Conservation (phyloP, 1,140 invertebrate genomes). For the Papilio glaucus region DNA sequence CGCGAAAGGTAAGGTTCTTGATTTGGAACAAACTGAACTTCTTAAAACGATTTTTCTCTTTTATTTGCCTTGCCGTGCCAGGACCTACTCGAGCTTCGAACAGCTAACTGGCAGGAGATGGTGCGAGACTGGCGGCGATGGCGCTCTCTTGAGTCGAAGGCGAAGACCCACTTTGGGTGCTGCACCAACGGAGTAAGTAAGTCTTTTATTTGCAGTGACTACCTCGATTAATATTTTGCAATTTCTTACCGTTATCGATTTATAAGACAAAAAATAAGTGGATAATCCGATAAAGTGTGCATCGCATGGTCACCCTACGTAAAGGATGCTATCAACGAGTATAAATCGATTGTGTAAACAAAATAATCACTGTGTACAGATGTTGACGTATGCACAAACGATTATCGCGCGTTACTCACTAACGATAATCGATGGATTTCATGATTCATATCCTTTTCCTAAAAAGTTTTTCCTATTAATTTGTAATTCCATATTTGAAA, state of each 20-base stretch:
- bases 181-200: no score
- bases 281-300: neutral
- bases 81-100: no score
- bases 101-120: no score
- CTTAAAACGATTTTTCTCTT: no score
- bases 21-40: no score
- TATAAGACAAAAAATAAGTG: neutral
- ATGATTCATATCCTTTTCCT: conserved; percentile 23
- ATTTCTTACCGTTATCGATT: neutral
- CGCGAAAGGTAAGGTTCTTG: no score
- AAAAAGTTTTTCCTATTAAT: neutral
- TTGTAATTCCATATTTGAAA: neutral
- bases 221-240: no score
- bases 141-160: no score
- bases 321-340: conserved; percentile 26
- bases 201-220: neutral
- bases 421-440: conserved; percentile 1
- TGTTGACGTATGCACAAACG: conserved; percentile 4
- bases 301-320: neutral
- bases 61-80: no score
- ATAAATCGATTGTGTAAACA: conserved; percentile 33
- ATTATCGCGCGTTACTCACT: conserved; percentile 3
- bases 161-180: no score
- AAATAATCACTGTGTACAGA: conserved; percentile 21
- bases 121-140: no score